Evolutionary conservation across 2,888 invertebrate species (phyloP), one percentile per base, ranked within the genome.

Genomic region (Clunio marinus): DNA sequence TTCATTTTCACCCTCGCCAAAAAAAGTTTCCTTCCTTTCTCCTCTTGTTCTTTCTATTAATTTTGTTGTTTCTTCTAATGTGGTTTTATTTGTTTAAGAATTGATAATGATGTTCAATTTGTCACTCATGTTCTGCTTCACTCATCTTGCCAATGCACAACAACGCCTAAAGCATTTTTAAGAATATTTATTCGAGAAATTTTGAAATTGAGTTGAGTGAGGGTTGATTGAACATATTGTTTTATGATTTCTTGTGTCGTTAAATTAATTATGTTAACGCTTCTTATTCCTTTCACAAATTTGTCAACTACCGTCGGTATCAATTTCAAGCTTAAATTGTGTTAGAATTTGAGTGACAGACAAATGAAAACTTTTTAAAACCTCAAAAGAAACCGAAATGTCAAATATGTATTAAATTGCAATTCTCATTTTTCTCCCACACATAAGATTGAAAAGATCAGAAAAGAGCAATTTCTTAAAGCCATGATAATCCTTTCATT

Each of bases 1-100:
- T 66, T 66, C 66, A 66, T 66, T 66, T 66, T 66, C 66, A 66
- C 66, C 66, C 66, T 55, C 35, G 15, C 17, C n/a, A 22, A 51
- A 27, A 32, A 32, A 32, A 32, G 32, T 32, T 32, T 32, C n/a
- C 17, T 32, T 32, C 7, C 5, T 8, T 13, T 32, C 35, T 13
- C 35, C 35, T 32, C n/a, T n/a, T n/a, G 27, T 65, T 65, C 20
- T 28, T 59, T 45, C 63, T 55, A 35, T 66, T 66, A 66, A 66
- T 66, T 32, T 66, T 66, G 51, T 66, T 66, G 51, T 66, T 24
- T 8, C 55, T 28, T 66, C 66, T 66, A 66, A 66, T 66, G 66
- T 35, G 63, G 63, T 65, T 65, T 55, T 46, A 55, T 66, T 66
- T 51, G 22, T 55, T 55, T 66, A 66, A 66, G 32, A 51, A 66